Evolutionary conservation across 1,140 invertebrate genomes (phyloP).

Genomic region (Vanessa tameamea): DNA sequence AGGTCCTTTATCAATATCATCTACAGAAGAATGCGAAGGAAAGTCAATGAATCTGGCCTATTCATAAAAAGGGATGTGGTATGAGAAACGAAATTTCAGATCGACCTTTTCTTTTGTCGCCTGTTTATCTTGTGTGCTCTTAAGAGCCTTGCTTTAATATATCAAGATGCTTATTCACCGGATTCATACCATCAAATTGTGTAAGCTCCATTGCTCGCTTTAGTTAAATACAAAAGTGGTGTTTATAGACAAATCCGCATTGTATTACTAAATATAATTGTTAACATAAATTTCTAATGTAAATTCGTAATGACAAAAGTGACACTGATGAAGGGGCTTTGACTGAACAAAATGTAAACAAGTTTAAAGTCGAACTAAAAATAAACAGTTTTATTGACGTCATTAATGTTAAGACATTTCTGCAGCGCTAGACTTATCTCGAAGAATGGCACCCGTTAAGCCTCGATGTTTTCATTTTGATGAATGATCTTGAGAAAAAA

Average conservation of each 20-base stretch:
- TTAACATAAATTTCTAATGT: background rate
- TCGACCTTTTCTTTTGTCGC: slow-evolving; percentile 56
- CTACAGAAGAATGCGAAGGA: slow-evolving; percentile 34
- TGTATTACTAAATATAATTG: background rate
- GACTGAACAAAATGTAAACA: slow-evolving; percentile 3
- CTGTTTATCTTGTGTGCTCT: slow-evolving; percentile 55
- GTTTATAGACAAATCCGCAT: background rate
- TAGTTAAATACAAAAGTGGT: background rate
- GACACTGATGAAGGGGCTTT: background rate
- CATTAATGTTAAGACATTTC: slow-evolving; percentile 2
- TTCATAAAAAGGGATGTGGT: slow-evolving; percentile 57
- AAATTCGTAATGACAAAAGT: background rate
- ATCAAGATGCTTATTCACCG: background rate
- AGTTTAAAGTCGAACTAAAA: background rate
- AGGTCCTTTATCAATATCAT: slow-evolving; percentile 61
- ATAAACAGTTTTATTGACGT: background rate
- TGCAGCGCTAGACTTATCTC: background rate
- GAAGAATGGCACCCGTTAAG: background rate
- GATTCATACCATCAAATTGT: background rate
- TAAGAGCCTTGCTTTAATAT: slow-evolving; percentile 1
- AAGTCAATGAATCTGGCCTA: slow-evolving; percentile 57
- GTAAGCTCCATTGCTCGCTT: background rate
- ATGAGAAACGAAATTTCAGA: slow-evolving; percentile 57
- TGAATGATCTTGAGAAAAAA: no score
- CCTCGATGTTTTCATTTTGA: no score